A percentile compares a stretch with the other conserved stretches of the same genome.
Evolutionary conservation across 2,113 vertebrate genomes (phyloP).

Genomic region (Naja naja): DNA sequence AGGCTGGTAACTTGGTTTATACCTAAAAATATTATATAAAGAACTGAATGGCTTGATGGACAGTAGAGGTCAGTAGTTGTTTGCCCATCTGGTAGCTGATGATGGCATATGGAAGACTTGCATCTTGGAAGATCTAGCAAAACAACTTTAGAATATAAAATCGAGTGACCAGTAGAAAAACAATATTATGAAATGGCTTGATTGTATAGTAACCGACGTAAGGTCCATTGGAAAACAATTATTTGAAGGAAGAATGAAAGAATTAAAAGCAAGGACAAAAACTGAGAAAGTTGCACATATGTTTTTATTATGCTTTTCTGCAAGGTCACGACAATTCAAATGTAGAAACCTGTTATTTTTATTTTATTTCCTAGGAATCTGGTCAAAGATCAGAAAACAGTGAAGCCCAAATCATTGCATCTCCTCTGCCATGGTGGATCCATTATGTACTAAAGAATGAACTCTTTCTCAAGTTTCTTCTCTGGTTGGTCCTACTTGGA

Average conservation of each 20-base stretch:
- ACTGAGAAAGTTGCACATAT: neutral
- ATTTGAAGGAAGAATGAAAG: neutral
- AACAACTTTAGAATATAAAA: neutral
- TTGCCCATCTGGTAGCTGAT: neutral
- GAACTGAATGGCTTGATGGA: neutral
- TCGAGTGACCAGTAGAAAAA: neutral
- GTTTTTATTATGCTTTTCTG: neutral
- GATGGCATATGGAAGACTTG: neutral
- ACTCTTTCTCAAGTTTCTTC: slow-evolving; percentile 78
- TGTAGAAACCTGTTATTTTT: neutral
- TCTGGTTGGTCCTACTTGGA: slow-evolving; percentile 86
- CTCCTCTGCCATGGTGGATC: neutral
- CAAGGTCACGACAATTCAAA: neutral
- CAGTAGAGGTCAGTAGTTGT: neutral
- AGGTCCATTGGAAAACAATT: neutral
- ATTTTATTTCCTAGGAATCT: slow-evolving; percentile 38
- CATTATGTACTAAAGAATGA: slow-evolving; percentile 65
- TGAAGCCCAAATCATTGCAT: neutral
- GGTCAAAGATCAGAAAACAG: neutral
- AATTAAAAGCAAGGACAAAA: neutral
- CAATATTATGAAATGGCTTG: neutral
- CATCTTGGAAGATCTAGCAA: neutral
- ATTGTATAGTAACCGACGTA: neutral
- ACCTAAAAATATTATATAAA: neutral
- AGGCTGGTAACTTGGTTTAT: neutral